Evolutionary conservation across 1,140 invertebrate genomes (phyloP).

Genomic region (Drosophila ambigua): DNA sequence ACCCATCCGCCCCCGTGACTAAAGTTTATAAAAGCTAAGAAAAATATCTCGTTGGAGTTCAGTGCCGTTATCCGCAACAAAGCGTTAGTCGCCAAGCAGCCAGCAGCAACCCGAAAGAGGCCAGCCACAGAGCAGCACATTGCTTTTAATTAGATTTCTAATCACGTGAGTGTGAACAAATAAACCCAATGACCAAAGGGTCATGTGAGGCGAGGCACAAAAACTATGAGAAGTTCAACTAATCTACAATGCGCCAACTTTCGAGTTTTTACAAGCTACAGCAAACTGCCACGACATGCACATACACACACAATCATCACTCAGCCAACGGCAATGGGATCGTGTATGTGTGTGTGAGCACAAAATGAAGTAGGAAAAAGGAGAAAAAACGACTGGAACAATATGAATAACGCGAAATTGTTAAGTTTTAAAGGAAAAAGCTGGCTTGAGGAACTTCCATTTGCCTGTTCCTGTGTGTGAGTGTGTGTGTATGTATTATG

Average conservation of each 20-base stretch:
- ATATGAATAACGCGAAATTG: conserved; percentile 29
- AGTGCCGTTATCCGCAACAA: conserved; percentile 64
- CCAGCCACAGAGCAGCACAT: conserved; percentile 72
- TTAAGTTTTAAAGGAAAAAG: conserved; percentile 19
- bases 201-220: conserved; percentile 62
- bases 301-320: conserved; percentile 44
- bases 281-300: conserved; percentile 53
- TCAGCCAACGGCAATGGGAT: conserved; percentile 45
- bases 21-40: conserved; percentile 78
- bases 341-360: conserved; percentile 23
- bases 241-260: conserved; percentile 40
- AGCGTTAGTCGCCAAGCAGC: conserved; percentile 62
- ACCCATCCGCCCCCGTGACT: conserved; percentile 61
- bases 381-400: conserved; percentile 1
- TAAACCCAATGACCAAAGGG: conserved; percentile 32
- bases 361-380: conserved; percentile 25
- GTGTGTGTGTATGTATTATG: conserved; percentile 41
- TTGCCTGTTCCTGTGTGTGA: conserved; percentile 25
- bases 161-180: conserved; percentile 73
- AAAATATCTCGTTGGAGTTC: conserved; percentile 53
- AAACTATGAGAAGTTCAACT: conserved; percentile 14
- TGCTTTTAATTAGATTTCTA: conserved; percentile 80
- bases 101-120: conserved; percentile 72
- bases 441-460: conserved; percentile 31
- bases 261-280: conserved; percentile 56